A percentile compares a stretch with the other conserved stretches of the same genome.
These are phyloP conservation scores for Sinodicranocentrus sp. DNA, from an alignment of 2,888 invertebrate species.

Conservation along the genomic window DNA sequence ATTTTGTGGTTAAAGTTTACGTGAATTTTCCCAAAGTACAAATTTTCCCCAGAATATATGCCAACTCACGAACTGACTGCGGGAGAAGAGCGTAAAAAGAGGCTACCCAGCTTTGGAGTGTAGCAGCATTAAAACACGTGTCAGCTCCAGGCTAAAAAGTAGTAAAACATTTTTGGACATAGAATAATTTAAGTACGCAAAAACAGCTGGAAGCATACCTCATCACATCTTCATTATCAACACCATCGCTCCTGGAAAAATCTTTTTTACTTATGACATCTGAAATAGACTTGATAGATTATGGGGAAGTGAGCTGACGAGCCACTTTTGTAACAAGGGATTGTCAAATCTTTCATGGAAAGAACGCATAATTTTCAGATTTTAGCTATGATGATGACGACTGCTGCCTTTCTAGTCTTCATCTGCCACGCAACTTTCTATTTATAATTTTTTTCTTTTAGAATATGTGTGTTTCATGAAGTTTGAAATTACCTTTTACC, in stretches of 20 bases:
- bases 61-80: neutral
- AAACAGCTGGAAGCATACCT: slow-evolving; percentile 47
- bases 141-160: slow-evolving; percentile 56
- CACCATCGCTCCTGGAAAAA: slow-evolving; percentile 37
- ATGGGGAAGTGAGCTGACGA: too few species aligned
- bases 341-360: too few species aligned
- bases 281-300: slow-evolving; percentile 55
- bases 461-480: too few species aligned
- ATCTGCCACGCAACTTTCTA: too few species aligned
- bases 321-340: too few species aligned
- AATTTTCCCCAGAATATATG: too few species aligned
- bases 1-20: slow-evolving; percentile 41
- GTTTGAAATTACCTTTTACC: neutral
- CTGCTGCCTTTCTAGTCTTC: too few species aligned
- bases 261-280: slow-evolving; percentile 52
- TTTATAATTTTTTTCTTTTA: too few species aligned
- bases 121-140: slow-evolving; percentile 51
- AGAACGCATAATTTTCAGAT: too few species aligned
- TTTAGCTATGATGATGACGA: too few species aligned
- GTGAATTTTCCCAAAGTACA: neutral
- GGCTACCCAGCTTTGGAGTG: neutral
- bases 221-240: slow-evolving; percentile 61
- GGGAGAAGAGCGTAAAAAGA: neutral
- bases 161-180: slow-evolving; percentile 51
- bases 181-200: slow-evolving; percentile 42